These are phyloP conservation scores for Erannis defoliaria DNA, from an alignment of 2,888 invertebrate genomes.

Conservation along the genomic window DNA sequence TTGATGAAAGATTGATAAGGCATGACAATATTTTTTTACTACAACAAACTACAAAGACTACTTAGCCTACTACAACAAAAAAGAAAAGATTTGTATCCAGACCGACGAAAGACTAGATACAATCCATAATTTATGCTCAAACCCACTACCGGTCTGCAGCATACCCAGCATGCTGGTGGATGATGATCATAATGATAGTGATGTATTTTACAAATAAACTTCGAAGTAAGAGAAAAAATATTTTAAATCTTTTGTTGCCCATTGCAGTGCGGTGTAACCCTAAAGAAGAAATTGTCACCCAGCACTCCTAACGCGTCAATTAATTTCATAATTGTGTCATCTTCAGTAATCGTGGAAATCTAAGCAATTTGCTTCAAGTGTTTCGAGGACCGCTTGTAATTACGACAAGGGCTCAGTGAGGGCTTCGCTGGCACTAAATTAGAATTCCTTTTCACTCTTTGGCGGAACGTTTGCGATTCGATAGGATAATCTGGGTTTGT, in stretches of 20 bases:
- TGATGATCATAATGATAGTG: no score
- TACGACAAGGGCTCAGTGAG: conserved; percentile 34
- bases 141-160: no score
- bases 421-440: conserved; percentile 38
- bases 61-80: no score
- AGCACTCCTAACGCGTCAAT: conserved; percentile 34
- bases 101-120: no score
- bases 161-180: no score
- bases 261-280: conserved; percentile 1
- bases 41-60: no score
- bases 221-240: neutral
- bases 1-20: no score
- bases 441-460: conserved; percentile 39
- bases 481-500: conserved; percentile 14
- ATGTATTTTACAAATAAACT: no score
- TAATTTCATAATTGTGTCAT: conserved; percentile 46
- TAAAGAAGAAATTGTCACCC: conserved; percentile 31
- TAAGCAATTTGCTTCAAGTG: conserved; percentile 45
- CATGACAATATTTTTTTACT: no score
- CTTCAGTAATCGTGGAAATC: conserved; percentile 47
- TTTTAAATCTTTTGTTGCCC: no score
- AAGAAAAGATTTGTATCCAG: no score
- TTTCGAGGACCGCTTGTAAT: conserved; percentile 43
- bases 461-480: conserved; percentile 29
- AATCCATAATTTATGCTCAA: no score